Evolutionary conservation across 2,113 vertebrate genomes (phyloP), one percentile per base, ranked within the genome.

Genomic region (Lagopus leucura): DNA sequence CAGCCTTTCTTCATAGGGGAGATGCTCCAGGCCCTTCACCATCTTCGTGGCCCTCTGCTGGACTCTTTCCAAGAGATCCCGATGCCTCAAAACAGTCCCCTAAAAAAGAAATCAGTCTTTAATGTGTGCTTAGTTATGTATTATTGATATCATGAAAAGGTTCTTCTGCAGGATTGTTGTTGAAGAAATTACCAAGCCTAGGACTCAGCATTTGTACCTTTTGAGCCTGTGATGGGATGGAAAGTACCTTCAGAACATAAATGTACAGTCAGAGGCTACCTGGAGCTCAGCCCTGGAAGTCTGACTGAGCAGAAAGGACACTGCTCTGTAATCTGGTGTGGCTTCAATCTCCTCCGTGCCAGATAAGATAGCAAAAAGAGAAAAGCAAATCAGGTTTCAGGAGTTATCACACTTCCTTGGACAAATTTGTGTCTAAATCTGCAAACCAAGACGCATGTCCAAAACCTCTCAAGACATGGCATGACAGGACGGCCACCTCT

Each of bases 121-220:
- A 93, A 95, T 93, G 91, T 66, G 89, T 82, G 82, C 93, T 90
- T 92, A 90, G 88, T 96, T 95, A 94, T 1, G 1, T 86, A 77
- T 92, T 95, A 97, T 93, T 89, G 65, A 91, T 92, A 87, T 93
- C 78, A 94, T 95, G 94, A 93, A 73, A 90, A 43, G 84, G 86
- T 86, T 93, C 85, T 92, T 92, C 82, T 80, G 81, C 93, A 72
- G 90, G 72, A 90, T 90, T 96, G 82, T 91, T 97, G 92, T 74
- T 93, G 81, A 77, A 92, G 85, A 93, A 94, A 93, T 96, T 52
- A 78, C 63, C 67, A 86, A 73, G 55, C 18, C 20, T 82, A 57
- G 73, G 72, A 81, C 55, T 76, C 63, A 4, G 24, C 4, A 1
- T 72, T 95, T 61, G 14, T 52, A 11, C 77, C 38, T 88, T 88